These are phyloP conservation scores for Pogoniulus pusillus DNA, from an alignment of 2,797 vertebrate genomes.

Conservation along the genomic window DNA sequence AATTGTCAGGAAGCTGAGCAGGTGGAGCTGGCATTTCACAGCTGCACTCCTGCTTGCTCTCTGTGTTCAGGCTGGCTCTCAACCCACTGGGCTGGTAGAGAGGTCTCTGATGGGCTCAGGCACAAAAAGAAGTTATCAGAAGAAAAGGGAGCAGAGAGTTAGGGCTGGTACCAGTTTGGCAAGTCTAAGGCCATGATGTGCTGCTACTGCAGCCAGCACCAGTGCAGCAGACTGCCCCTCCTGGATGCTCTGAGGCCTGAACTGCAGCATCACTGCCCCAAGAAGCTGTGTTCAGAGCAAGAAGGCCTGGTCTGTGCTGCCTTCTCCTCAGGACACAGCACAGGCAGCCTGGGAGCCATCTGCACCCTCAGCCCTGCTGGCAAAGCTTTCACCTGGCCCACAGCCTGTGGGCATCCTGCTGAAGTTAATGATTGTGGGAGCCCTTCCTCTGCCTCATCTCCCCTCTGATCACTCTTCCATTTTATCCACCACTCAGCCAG, in stretches of 20 bases:
- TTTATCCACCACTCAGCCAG: neutral
- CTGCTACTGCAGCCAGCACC: neutral
- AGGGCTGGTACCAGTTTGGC: neutral
- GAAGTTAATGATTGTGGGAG: neutral
- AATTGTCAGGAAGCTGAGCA: neutral
- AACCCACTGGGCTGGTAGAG: neutral
- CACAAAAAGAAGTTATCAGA: neutral
- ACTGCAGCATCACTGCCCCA: neutral
- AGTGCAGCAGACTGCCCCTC: neutral
- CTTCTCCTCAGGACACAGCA: neutral
- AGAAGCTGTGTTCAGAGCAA: rapidly evolving
- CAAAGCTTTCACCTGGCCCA: neutral
- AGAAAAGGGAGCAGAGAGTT: neutral
- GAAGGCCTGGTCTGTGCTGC: neutral
- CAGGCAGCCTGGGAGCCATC: neutral
- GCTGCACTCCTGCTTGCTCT: neutral
- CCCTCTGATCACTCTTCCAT: neutral
- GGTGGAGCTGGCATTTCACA: neutral
- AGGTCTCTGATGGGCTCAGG: neutral
- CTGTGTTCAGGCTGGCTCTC: neutral
- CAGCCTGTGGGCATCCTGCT: neutral
- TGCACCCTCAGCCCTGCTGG: neutral
- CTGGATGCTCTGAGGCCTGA: rapidly evolving
- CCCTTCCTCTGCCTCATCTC: neutral
- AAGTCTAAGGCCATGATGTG: rapidly evolving